phyloP scores from a whole-genome alignment of 2,888 invertebrate species.

The Ariolimax columbianus region DNA sequence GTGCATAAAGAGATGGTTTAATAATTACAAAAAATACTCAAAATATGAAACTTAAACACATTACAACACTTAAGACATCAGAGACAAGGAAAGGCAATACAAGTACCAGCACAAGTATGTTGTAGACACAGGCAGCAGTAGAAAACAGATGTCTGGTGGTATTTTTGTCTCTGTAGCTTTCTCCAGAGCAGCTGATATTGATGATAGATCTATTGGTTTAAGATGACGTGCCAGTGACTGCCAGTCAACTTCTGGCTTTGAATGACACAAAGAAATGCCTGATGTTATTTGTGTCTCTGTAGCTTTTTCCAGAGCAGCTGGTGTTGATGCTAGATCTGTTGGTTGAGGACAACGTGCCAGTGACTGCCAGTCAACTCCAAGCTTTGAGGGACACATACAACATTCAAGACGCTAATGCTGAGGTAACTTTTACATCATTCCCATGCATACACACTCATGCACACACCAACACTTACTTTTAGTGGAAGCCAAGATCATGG shows the following conservation, averaged over 20 bases:
- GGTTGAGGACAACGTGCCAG: slow-evolving; percentile 58
- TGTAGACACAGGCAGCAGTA: neutral
- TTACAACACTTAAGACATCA: too few species aligned
- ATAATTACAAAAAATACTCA: too few species aligned
- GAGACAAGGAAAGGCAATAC: too few species aligned
- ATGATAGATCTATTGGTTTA: slow-evolving; percentile 71
- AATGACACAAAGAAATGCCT: neutral
- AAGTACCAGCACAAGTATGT: too few species aligned
- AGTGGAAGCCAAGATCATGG: too few species aligned
- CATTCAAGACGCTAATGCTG: slow-evolving; percentile 62
- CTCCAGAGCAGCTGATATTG: slow-evolving; percentile 67
- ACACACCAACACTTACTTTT: too few species aligned
- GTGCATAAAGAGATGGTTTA: too few species aligned
- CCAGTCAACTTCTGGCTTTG: slow-evolving; percentile 57
- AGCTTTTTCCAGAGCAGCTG: slow-evolving; percentile 67
- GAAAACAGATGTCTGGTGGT: neutral
- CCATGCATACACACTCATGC: too few species aligned
- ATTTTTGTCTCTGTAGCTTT: slow-evolving; percentile 54
- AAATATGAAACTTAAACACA: too few species aligned
- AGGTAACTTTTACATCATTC: slow-evolving; percentile 62
- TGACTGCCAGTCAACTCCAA: slow-evolving; percentile 48
- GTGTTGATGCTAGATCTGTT: slow-evolving; percentile 71
- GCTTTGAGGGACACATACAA: slow-evolving; percentile 60
- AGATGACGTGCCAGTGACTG: slow-evolving; percentile 45
- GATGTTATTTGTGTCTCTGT: slow-evolving; percentile 4